Conservation (phyloP, 2,888 invertebrate species). For the Mesorhabditis sp. region DNA sequence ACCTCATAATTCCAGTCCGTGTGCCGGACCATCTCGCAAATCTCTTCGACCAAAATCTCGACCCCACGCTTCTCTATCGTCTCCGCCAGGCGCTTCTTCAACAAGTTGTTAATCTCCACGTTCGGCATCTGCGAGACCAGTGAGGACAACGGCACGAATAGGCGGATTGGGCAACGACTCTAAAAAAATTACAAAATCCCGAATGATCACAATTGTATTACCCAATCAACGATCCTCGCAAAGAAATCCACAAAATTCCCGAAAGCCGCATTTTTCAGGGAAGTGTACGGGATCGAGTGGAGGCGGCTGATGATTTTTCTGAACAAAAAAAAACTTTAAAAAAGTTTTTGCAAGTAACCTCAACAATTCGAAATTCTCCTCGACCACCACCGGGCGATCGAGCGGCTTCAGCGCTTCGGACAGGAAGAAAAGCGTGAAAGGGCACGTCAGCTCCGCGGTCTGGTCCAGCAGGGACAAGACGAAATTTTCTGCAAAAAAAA, state of each 20-base stretch:
- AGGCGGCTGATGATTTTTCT: not conserved
- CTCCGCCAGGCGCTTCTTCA: not conserved
- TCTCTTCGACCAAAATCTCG: not conserved
- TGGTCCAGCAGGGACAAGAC: not conserved
- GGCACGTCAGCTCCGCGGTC: not conserved
- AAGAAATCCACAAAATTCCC: conserved; percentile 1
- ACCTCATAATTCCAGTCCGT: not conserved
- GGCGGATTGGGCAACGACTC: no score
- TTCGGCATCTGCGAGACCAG: not conserved
- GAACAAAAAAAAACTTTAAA: not conserved
- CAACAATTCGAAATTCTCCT: not conserved
- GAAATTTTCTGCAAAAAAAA: not conserved
- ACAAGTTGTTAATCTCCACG: not conserved
- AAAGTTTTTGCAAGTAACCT: no score
- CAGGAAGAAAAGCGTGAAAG: not conserved
- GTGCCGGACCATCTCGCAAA: not conserved
- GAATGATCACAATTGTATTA: not conserved
- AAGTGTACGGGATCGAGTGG: not conserved
- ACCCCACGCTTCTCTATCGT: not conserved
- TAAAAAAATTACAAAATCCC: not conserved
- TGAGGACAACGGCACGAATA: not conserved
- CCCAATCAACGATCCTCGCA: not conserved
- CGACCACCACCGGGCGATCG: not conserved
- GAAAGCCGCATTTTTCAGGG: not conserved
- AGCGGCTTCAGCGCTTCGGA: not conserved